Conservation (phyloP, 2,888 invertebrate genomes). For the Amphipoea oculea region DNA sequence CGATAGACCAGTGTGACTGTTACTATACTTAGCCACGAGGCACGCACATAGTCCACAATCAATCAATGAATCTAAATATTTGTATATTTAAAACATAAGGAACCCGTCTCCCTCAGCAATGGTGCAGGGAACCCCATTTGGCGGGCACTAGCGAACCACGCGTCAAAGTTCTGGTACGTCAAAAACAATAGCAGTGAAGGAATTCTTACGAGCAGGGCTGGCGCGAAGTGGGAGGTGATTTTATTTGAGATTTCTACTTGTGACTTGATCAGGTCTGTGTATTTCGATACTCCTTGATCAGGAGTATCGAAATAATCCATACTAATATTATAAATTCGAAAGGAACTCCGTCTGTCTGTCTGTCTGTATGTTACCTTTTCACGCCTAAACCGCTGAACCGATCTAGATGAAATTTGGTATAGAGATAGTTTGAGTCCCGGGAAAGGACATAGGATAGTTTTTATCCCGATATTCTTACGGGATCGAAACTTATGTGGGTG, state of each 20-base stretch:
- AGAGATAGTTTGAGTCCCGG: too few species aligned
- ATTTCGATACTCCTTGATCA: too few species aligned
- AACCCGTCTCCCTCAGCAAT: constrained; percentile 16
- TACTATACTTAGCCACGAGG: background rate
- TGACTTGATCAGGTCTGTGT: too few species aligned
- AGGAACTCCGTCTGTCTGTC: too few species aligned
- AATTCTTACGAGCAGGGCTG: constrained; percentile 65
- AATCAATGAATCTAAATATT: background rate
- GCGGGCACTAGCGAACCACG: constrained; percentile 60
- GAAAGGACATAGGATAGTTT: too few species aligned
- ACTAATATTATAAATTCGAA: too few species aligned
- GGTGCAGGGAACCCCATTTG: constrained; percentile 32
- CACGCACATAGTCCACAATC: background rate
- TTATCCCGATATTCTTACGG: too few species aligned
- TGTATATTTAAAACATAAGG: constrained; percentile 5
- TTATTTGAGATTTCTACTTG: background rate
- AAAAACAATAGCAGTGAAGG: constrained; percentile 70
- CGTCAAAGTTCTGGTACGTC: constrained; percentile 68
- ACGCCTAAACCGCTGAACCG: too few species aligned
- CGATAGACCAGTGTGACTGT: background rate
- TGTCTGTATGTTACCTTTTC: too few species aligned
- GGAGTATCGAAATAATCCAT: too few species aligned
- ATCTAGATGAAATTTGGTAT: too few species aligned
- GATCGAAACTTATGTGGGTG: too few species aligned
- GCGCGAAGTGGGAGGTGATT: background rate